phyloP scores from a whole-genome alignment of 2,113 vertebrate species.

The Microcebus tavaratra region DNA sequence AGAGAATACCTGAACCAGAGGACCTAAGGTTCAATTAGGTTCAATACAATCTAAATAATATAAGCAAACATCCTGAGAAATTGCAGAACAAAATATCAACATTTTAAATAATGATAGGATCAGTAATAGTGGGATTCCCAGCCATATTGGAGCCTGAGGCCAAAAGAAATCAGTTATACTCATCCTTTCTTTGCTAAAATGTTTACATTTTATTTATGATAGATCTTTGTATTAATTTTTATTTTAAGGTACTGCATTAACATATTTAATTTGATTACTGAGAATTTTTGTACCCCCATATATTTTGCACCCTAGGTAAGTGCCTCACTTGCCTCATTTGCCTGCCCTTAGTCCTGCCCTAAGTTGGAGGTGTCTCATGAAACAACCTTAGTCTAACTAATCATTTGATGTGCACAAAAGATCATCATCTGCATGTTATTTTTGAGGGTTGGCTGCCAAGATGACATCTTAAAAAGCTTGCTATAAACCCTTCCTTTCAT shows the following conservation, averaged over 20 bases:
- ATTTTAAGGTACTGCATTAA: not conserved
- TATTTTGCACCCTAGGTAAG: not conserved
- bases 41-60: slow-evolving; percentile 14
- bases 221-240: not conserved
- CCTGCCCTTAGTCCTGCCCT: not conserved
- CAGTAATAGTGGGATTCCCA: not conserved
- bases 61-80: not conserved
- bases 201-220: not conserved
- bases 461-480: not conserved
- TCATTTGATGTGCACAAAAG: not conserved
- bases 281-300: not conserved
- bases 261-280: slow-evolving; percentile 24
- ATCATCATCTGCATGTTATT: not conserved
- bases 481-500: not conserved
- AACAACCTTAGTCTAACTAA: slow-evolving; percentile 7
- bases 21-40: not conserved
- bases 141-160: not conserved
- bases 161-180: not conserved
- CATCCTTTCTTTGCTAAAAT: not conserved
- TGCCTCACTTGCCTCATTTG: not conserved
- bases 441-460: not conserved
- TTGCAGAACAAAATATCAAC: not conserved
- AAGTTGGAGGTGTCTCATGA: slow-evolving; percentile 19
- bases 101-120: slow-evolving; percentile 22
- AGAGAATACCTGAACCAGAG: not conserved